Evolutionary conservation across 2,888 invertebrate species (phyloP), one percentile per base, ranked within the genome.

Genomic region (Dilophus febrilis): DNA sequence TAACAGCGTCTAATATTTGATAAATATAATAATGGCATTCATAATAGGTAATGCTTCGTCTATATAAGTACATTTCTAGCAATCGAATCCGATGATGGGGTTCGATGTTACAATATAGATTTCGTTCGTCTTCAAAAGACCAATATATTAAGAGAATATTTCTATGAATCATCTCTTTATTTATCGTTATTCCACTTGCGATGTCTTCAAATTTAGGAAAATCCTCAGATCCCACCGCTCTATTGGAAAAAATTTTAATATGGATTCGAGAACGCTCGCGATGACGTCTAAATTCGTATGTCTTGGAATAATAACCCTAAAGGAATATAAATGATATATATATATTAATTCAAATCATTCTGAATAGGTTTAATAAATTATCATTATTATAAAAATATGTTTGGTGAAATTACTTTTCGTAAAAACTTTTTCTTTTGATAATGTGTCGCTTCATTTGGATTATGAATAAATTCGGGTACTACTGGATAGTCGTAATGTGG

Each of bases 241-340:
- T 77, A 61, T 98, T 99, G 17, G 95, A 85, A 14, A 99, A 92
- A 51, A 98, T 88, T 69, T 99, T 87, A 47, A 94, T 97, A 30
- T 98, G 98, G 64, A 74, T 91, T 1, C 86, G 68, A 51, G 77
- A 72, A 49, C 81, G 77, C n/a, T 77, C 77, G 33, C 70, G 67
- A 44, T 74, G 65, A 57, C 95, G 88, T 49, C 76, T 80, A 47
- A 98, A 79, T 65, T 98, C 95, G 66, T 94, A 98, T 60, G 97
- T 98, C 78, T 83, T 88, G 63, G 94, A 95, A 71, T 95, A 95
- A 18, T 94, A 95, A 52, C 95, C 95, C 94, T 94, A 57, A 40
- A 63, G 67, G 40, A 43, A 44, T 42, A 38, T 30, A 49, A 54
- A 31, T 39, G 49, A 42, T 35, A n/a, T n/a, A n/a, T n/a, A n/a